These are phyloP conservation scores for Decapterus maruadsi DNA, from an alignment of 2,797 vertebrate species.

Conservation along the genomic window DNA sequence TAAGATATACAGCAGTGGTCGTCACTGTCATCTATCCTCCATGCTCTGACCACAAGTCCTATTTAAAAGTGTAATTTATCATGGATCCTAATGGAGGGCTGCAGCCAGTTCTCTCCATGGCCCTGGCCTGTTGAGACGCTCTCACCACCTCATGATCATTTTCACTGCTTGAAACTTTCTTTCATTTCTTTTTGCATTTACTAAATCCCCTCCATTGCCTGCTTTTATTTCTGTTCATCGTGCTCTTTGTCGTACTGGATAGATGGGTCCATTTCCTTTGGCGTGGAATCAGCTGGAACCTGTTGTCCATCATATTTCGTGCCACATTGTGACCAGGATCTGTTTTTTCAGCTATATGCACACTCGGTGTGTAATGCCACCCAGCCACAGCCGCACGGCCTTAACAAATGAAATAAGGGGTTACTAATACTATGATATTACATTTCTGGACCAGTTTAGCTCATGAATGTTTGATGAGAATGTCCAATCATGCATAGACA, in stretches of 20 bases:
- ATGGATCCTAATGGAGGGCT: constrained; percentile 45
- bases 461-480: constrained; percentile 83
- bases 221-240: constrained; percentile 33
- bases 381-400: constrained; percentile 33
- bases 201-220: constrained; percentile 21
- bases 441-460: constrained; percentile 76
- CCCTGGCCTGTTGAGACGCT: constrained; percentile 38
- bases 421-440: constrained; percentile 74
- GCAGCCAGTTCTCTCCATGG: constrained; percentile 41
- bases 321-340: constrained; percentile 51
- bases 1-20: constrained; percentile 18
- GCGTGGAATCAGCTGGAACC: constrained; percentile 53
- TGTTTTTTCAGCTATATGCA: constrained; percentile 21
- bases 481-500: constrained; percentile 77
- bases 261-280: constrained; percentile 26
- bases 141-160: constrained; percentile 38
- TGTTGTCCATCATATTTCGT: constrained; percentile 63
- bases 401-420: constrained; percentile 62
- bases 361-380: constrained; percentile 27
- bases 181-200: constrained; percentile 11
- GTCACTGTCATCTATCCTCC: constrained; percentile 27
- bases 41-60: constrained; percentile 42
- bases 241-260: constrained; percentile 29
- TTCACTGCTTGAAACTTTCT: constrained; percentile 24
- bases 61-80: constrained; percentile 63